phyloP scores from a whole-genome alignment of 2,797 vertebrate genomes.

The Rhinella marina region DNA sequence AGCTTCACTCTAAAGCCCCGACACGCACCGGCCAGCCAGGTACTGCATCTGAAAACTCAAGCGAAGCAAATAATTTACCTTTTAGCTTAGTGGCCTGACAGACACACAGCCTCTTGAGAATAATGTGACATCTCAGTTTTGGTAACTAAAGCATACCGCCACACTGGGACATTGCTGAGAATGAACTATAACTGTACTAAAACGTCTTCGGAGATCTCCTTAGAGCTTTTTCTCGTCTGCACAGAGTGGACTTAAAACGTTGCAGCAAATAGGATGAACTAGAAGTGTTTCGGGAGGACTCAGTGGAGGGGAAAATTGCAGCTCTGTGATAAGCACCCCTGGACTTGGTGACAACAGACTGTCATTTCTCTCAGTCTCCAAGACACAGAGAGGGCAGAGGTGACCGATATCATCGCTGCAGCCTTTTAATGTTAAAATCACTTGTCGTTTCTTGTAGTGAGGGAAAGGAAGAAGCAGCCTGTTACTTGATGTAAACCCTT shows the following conservation, averaged over 20 bases:
- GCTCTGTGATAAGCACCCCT: slow-evolving; percentile 67
- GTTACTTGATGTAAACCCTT: not conserved
- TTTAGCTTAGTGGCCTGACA: slow-evolving; percentile 67
- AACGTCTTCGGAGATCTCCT: slow-evolving; percentile 74
- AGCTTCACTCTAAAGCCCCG: not conserved
- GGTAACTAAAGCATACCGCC: slow-evolving; percentile 80
- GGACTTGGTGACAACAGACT: slow-evolving; percentile 38
- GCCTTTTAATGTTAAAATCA: slow-evolving; percentile 20
- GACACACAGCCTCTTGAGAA: slow-evolving; percentile 70
- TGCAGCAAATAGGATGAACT: slow-evolving; percentile 73
- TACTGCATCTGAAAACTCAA: slow-evolving; percentile 9
- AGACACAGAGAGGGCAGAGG: slow-evolving; percentile 44
- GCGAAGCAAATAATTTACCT: slow-evolving; percentile 55
- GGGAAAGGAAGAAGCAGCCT: not conserved
- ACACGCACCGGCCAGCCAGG: not conserved
- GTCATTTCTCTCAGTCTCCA: slow-evolving; percentile 58
- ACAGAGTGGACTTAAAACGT: slow-evolving; percentile 68
- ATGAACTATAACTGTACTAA: slow-evolving; percentile 80
- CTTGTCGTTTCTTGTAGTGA: slow-evolving; percentile 14
- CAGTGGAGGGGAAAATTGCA: slow-evolving; percentile 79
- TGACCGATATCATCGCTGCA: slow-evolving; percentile 24
- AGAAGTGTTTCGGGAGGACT: slow-evolving; percentile 83
- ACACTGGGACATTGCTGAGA: slow-evolving; percentile 71
- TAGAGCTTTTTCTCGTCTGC: slow-evolving; percentile 70
- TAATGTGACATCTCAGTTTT: slow-evolving; percentile 79